Conservation (phyloP, 2,797 vertebrate genomes). For the Gouania willdenowi region DNA sequence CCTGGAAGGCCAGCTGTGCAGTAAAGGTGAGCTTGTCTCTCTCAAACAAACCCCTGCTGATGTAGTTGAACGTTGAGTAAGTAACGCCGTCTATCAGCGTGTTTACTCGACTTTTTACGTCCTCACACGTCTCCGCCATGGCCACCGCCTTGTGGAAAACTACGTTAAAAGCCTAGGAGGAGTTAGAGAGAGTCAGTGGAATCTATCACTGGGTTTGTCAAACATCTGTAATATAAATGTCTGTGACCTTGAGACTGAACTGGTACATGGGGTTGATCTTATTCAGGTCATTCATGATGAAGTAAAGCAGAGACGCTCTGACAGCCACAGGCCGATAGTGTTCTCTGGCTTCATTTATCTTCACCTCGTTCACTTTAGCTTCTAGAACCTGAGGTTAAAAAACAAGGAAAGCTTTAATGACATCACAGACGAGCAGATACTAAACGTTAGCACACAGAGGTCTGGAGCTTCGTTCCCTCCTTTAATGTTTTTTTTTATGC, state of each 20-base stretch:
- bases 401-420: too few relatives aligned
- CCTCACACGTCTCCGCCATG: conserved; percentile 65
- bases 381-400: conserved; percentile 82
- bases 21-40: conserved; percentile 79
- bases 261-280: conserved; percentile 88
- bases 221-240: too few relatives aligned
- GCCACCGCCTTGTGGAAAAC: conserved; percentile 81
- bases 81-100: conserved; percentile 72
- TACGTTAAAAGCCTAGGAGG: conserved; percentile 74
- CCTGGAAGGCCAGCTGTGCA: conserved; percentile 76
- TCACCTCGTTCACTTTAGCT: conserved; percentile 81
- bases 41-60: conserved; percentile 78
- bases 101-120: conserved; percentile 69
- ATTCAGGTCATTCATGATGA: conserved; percentile 84
- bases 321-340: conserved; percentile 80
- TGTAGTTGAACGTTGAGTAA: conserved; percentile 78
- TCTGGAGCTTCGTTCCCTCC: too few relatives aligned
- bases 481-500: too few relatives aligned
- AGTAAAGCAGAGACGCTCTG: conserved; percentile 80
- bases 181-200: neutral
- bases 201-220: too few relatives aligned
- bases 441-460: too few relatives aligned
- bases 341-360: conserved; percentile 80
- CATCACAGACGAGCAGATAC: too few relatives aligned
- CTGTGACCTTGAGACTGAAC: conserved; percentile 73